phyloP scores from a whole-genome alignment of 1,140 invertebrate species.

The Carposina sasakii region DNA sequence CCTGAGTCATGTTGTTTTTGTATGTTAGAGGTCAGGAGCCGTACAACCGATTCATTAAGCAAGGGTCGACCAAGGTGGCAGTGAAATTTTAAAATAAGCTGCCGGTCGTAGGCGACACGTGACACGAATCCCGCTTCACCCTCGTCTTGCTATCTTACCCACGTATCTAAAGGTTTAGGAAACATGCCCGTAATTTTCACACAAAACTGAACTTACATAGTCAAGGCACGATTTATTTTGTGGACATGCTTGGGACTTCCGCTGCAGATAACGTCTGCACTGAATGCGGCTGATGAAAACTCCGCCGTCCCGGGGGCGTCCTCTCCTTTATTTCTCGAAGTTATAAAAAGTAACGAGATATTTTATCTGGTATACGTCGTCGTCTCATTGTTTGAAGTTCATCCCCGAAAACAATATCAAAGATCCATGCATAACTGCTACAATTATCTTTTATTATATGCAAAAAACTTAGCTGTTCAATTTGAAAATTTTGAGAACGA shows the following conservation, averaged over 20 bases:
- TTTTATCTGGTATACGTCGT: slow-evolving; percentile 45
- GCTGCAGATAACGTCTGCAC: slow-evolving; percentile 33
- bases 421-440: no score
- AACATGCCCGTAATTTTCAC: slow-evolving; percentile 54
- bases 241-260: slow-evolving; percentile 39
- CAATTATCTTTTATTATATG: no score
- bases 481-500: no score
- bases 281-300: slow-evolving; percentile 38
- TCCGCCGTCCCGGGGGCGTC: slow-evolving; percentile 32
- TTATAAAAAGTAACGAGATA: slow-evolving; percentile 57
- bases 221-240: slow-evolving; percentile 53
- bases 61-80: slow-evolving; percentile 16
- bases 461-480: no score
- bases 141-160: slow-evolving; percentile 17
- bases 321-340: slow-evolving; percentile 41
- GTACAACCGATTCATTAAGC: slow-evolving; percentile 8
- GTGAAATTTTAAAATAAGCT: slow-evolving; percentile 31
- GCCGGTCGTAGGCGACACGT: slow-evolving; percentile 32
- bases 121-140: slow-evolving; percentile 37
- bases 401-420: slow-evolving; percentile 19
- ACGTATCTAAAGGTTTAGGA: slow-evolving; percentile 28
- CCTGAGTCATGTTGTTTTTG: slow-evolving; percentile 21
- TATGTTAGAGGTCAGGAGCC: not conserved
- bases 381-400: slow-evolving; percentile 45
- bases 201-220: slow-evolving; percentile 52